Evolutionary conservation across 2,888 invertebrate genomes (phyloP).

Genomic region (Poecilobothrus nobilitatus): DNA sequence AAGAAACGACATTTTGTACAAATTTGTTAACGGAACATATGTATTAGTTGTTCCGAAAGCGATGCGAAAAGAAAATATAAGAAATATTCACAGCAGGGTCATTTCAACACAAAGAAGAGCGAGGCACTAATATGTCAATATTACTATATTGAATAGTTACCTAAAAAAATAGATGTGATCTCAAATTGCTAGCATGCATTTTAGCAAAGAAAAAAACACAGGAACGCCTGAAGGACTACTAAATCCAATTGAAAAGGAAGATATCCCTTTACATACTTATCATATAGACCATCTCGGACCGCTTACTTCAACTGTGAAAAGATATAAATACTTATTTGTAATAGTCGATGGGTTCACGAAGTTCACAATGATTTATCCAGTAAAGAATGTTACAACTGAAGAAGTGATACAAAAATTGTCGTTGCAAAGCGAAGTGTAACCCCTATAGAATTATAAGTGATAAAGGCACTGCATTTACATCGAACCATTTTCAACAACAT

Average conservation of each 20-base stretch:
- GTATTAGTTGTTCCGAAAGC: conserved; percentile 13
- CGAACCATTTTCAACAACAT: no score
- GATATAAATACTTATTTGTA: no score
- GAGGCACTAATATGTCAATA: neutral
- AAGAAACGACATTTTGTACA: no score
- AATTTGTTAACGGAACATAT: no score
- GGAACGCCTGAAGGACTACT: conserved; percentile 31
- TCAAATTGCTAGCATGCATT: conserved; percentile 12
- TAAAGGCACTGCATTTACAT: conserved; percentile 20
- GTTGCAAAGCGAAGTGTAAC: conserved; percentile 13
- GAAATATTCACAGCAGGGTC: conserved; percentile 16
- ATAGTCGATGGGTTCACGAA: no score
- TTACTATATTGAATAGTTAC: conserved; percentile 10
- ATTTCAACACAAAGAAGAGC: conserved; percentile 15
- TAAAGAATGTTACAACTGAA: no score
- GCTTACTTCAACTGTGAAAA: conserved; percentile 23
- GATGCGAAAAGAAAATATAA: conserved; percentile 18
- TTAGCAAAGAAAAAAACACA: conserved; percentile 15
- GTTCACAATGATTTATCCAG: no score
- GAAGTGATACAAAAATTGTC: conserved; percentile 16
- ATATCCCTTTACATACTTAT: conserved; percentile 30
- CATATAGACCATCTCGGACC: conserved; percentile 35
- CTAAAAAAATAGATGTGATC: conserved; percentile 9
- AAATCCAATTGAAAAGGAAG: no score
- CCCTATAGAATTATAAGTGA: conserved; percentile 20